Conservation (phyloP, 2,113 vertebrate genomes). For the Sprattus sprattus region DNA sequence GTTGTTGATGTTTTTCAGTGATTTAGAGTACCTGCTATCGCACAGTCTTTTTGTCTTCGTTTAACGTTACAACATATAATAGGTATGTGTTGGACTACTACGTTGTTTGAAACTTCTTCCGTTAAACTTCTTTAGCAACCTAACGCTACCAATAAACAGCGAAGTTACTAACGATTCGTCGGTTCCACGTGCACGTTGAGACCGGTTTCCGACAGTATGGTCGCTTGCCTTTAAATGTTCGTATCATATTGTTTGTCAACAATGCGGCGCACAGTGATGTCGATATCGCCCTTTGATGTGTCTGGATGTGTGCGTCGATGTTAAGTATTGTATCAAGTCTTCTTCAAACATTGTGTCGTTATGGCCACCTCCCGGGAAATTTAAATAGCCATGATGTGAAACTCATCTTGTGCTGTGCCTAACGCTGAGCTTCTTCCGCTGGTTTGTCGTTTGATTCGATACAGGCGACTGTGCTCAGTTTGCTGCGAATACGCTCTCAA, state of each 20-base stretch:
- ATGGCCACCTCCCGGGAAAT: conserved; percentile 2
- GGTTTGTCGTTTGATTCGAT: background rate
- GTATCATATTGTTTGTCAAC: background rate
- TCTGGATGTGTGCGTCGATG: background rate
- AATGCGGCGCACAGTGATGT: background rate
- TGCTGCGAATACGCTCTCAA: background rate
- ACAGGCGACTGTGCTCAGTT: background rate
- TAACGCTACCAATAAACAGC: background rate
- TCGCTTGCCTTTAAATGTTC: background rate
- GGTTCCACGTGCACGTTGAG: background rate
- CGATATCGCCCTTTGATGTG: background rate
- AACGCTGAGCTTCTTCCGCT: background rate
- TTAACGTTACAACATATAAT: no score
- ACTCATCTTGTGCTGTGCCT: background rate
- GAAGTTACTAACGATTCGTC: background rate
- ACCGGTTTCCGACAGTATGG: background rate
- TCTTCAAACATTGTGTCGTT: background rate
- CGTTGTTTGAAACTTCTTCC: background rate
- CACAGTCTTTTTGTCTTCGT: no score
- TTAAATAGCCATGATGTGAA: conserved; percentile 8
- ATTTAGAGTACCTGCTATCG: no score
- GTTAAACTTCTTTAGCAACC: background rate
- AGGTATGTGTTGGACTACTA: no score
- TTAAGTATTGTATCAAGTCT: background rate
- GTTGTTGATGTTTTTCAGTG: no score